Percentiles rank a stretch among this genome's conserved stretches.
These are phyloP conservation scores for Aphidius ervi DNA, from an alignment of 1,140 invertebrate species.

Conservation along the genomic window DNA sequence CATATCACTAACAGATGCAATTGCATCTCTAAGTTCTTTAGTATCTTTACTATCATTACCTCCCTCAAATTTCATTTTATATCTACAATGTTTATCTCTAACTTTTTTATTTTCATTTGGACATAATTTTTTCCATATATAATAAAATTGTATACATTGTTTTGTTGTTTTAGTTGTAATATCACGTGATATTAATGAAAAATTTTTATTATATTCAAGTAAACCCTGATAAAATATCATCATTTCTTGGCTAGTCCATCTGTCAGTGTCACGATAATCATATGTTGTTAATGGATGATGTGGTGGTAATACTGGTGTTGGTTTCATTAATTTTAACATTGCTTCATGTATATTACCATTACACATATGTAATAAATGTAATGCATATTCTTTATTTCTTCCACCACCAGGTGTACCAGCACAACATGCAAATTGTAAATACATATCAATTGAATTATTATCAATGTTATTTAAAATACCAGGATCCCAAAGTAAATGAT, in stretches of 20 bases:
- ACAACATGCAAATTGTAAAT: conserved; percentile 89
- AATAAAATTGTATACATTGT: conserved; percentile 97
- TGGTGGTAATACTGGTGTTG: conserved; percentile 67
- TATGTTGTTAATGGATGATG: conserved; percentile 71
- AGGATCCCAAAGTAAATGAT: conserved; percentile 84
- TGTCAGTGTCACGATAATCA: conserved; percentile 70
- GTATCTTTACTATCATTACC: conserved; percentile 44
- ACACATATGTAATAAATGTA: conserved; percentile 83
- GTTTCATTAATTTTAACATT: conserved; percentile 75
- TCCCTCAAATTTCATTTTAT: conserved; percentile 43
- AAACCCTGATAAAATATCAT: conserved; percentile 84
- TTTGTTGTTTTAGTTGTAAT: conserved; percentile 85
- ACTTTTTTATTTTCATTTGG: conserved; percentile 76
- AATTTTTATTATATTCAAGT: conserved; percentile 90
- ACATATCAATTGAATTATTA: conserved; percentile 79
- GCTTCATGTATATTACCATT: conserved; percentile 85
- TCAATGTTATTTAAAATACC: conserved; percentile 66
- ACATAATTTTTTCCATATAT: conserved; percentile 96
- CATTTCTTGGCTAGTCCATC: conserved; percentile 84
- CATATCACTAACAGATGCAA: conserved; percentile 48
- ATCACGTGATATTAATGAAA: conserved; percentile 80
- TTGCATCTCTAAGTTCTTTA: conserved; percentile 47
- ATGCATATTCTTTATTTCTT: conserved; percentile 90
- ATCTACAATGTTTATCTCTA: conserved; percentile 48
- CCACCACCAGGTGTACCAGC: conserved; percentile 85